A percentile compares a stretch with the other conserved stretches of the same genome.
Evolutionary conservation across 1,140 invertebrate genomes (phyloP).

Genomic region (Zophobas atratus): DNA sequence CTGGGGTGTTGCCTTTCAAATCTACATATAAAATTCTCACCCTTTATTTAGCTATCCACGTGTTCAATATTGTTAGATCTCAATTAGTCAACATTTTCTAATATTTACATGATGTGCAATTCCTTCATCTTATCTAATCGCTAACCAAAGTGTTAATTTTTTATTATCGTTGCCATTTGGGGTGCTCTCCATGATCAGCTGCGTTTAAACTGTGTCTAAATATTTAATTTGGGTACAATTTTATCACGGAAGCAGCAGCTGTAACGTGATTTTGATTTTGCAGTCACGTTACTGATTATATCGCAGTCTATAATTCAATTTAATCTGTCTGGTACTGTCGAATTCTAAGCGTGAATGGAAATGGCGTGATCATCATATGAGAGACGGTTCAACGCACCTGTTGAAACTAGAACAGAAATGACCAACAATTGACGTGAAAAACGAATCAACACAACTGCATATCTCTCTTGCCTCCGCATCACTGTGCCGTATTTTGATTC

Average conservation of each 20-base stretch:
- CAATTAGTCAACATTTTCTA: no score
- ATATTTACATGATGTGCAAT: no score
- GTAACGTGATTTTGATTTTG: slow-evolving; percentile 14
- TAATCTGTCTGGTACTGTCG: background rate
- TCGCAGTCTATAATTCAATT: background rate
- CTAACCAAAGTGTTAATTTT: no score
- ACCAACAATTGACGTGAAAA: background rate
- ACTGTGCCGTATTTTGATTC: background rate
- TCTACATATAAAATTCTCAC: no score
- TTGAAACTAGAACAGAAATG: slow-evolving; percentile 30
- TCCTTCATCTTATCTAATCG: no score
- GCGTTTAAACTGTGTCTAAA: no score
- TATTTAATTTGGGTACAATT: background rate
- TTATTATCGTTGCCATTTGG: no score
- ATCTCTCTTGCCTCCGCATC: background rate
- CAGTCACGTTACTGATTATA: background rate
- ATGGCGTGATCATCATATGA: slow-evolving; percentile 45
- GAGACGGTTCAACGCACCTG: slow-evolving; percentile 39
- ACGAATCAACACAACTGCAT: background rate
- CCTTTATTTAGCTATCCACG: no score
- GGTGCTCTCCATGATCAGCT: no score
- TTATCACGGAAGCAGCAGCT: background rate
- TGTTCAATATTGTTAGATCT: no score
- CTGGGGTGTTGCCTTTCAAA: no score
- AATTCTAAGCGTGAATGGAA: slow-evolving; percentile 9